A percentile compares a stretch with the other conserved stretches of the same genome.
Evolutionary conservation across 1,140 invertebrate genomes (phyloP).

Genomic region (Heliconius hermathena): DNA sequence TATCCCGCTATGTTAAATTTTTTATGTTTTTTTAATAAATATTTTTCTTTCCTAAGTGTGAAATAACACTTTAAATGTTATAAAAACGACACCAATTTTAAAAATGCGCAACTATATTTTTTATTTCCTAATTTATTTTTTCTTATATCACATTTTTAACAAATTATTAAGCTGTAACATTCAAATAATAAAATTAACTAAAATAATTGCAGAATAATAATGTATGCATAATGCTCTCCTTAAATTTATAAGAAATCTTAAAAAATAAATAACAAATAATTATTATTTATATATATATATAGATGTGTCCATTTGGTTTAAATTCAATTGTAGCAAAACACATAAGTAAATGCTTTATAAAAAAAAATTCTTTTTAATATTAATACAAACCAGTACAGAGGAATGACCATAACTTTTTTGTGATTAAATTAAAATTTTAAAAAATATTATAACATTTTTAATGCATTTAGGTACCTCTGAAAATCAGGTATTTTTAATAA

Average conservation of each 20-base stretch:
- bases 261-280: slow-evolving; percentile 52
- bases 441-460: too few relatives aligned
- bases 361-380: background rate
- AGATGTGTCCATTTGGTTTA: slow-evolving; percentile 15
- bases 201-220: background rate
- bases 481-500: too few relatives aligned
- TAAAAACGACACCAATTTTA: too few relatives aligned
- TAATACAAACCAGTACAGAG: slow-evolving; percentile 38
- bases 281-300: slow-evolving; percentile 1
- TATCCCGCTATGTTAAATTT: too few relatives aligned
- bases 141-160: background rate
- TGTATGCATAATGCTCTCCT: background rate
- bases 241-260: slow-evolving; percentile 31
- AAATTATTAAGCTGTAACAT: background rate
- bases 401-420: slow-evolving; percentile 43
- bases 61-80: too few relatives aligned
- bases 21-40: too few relatives aligned
- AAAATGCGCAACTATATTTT: too few relatives aligned
- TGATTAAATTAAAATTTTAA: background rate
- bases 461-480: too few relatives aligned
- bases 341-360: background rate
- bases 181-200: background rate
- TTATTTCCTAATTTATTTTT: too few relatives aligned
- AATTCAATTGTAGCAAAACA: background rate
- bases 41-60: too few relatives aligned